Evolutionary conservation across 2,888 invertebrate species (phyloP), one percentile per base, ranked within the genome.

Genomic region (Netelia virgata): DNA sequence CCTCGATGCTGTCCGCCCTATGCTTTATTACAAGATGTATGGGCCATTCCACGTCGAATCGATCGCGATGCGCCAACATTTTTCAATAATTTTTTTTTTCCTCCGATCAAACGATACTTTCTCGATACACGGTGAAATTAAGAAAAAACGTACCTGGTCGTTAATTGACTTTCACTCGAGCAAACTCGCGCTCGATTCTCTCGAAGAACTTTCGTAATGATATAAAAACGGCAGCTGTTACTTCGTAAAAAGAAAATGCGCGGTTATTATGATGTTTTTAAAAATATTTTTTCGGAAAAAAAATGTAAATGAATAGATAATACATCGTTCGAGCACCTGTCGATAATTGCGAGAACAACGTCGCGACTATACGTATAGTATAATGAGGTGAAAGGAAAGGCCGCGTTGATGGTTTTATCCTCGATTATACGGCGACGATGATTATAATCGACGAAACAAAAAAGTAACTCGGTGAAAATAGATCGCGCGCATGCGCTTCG

Each of bases 371-470:
- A 63, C 6, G 64, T 14, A 41, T 2, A 1, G 53, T 57, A 57
- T n/a, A 76, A 66, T 57, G 20, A 57, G 66, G 66, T 57, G 76
- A 76, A 76, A 57, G 76, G 47, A 68, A 68, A 76, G 47, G 63
- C 59, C 50, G 63, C 16, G 10, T 36, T 8, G 28, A 28, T 28
- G 59, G 18, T 3, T 64, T 64, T 20, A 53, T n/a, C 3, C 16
- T 23, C 69, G 69, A 69, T 69, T 47, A 36, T 61, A 69, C 14
- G 10, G 36, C 64, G 16, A 36, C 53, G 64, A 41, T 57, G 55
- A 72, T 70, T 70, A 18, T 28, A 36, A 66, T 66, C 47, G 66
- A 63, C 23, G 64, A 18, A 55, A 63, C 8, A 64, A 78, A 78
- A 63, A 78, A 53, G n/a, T 41, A 20, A 59, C 23, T 11, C 41